Percentiles rank a stretch among this genome's conserved stretches.
phyloP scores from a whole-genome alignment of 2,113 vertebrate species.

The Willisornis vidua region DNA sequence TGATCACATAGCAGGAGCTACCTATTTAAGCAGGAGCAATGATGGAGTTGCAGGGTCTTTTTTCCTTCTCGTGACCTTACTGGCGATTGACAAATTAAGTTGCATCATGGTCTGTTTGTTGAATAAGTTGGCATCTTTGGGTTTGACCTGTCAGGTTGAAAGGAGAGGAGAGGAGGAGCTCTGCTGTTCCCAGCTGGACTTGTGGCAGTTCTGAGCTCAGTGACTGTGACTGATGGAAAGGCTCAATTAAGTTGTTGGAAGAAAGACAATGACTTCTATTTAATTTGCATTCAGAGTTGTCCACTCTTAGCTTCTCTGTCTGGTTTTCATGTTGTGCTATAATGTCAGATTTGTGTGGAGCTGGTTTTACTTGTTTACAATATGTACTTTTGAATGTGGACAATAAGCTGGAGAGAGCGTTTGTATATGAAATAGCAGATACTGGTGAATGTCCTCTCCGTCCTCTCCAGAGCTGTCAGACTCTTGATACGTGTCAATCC shows the following conservation, averaged over 20 bases:
- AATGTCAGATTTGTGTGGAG: not conserved
- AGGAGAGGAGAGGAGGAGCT: not conserved
- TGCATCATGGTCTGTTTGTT: not conserved
- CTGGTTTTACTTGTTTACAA: not conserved
- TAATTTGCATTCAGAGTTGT: conserved; percentile 22
- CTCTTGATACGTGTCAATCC: not conserved
- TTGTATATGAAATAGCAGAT: not conserved
- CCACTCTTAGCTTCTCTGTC: not conserved
- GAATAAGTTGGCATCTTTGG: not conserved
- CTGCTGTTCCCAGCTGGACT: not conserved
- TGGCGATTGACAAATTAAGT: not conserved
- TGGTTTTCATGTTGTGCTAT: not conserved
- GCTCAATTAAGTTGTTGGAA: conserved; percentile 71
- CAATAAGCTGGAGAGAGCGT: not conserved
- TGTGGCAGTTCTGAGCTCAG: conserved; percentile 36
- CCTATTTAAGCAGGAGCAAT: not conserved
- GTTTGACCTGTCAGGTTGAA: fast-evolving
- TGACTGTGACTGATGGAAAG: conserved; percentile 66
- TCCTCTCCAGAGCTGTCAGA: not conserved
- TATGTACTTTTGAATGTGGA: not conserved
- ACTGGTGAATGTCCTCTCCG: not conserved
- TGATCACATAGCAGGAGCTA: not conserved
- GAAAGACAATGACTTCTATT: conserved; percentile 59
- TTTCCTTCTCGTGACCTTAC: not conserved
- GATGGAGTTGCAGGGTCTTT: not conserved